phyloP scores from a whole-genome alignment of 1,140 invertebrate species.

The Drosophila prosaltans region DNA sequence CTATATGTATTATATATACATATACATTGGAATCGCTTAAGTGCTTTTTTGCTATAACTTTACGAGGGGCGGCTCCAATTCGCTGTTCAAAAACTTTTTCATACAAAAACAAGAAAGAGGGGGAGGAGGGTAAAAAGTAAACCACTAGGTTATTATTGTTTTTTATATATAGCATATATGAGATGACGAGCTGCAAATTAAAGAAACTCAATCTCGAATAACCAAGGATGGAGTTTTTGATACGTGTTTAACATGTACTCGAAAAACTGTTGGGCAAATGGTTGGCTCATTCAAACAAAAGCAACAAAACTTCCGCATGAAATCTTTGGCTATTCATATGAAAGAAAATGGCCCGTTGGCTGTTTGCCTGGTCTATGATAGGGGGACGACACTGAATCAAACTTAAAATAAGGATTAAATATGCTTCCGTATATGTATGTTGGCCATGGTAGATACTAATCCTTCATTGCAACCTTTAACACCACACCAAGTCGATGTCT shows the following conservation, averaged over 20 bases:
- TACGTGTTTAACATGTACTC: slow-evolving; percentile 25
- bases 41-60: slow-evolving; percentile 74
- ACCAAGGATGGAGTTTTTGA: slow-evolving; percentile 21
- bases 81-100: slow-evolving; percentile 44
- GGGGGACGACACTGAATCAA: slow-evolving; percentile 53
- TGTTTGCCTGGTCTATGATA: slow-evolving; percentile 20
- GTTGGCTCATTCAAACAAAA: slow-evolving; percentile 23
- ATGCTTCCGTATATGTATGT: slow-evolving; percentile 32
- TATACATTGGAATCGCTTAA: slow-evolving; percentile 76
- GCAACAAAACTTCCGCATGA: slow-evolving; percentile 53
- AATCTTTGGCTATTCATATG: slow-evolving; percentile 24
- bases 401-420: slow-evolving; percentile 55
- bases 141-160: slow-evolving; percentile 22
- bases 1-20: slow-evolving; percentile 45
- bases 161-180: slow-evolving; percentile 23
- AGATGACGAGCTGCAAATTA: slow-evolving; percentile 57
- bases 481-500: background rate
- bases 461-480: background rate
- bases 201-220: slow-evolving; percentile 62
- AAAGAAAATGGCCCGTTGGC: slow-evolving; percentile 33
- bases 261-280: slow-evolving; percentile 27
- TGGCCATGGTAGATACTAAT: slow-evolving; percentile 29
- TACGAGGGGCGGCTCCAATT: slow-evolving; percentile 24
- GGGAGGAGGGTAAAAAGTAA: too few species aligned
- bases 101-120: slow-evolving; percentile 4